A percentile compares a stretch with the other conserved stretches of the same genome.
Conservation (phyloP, 2,113 vertebrate genomes). For the Anguilla rostrata region DNA sequence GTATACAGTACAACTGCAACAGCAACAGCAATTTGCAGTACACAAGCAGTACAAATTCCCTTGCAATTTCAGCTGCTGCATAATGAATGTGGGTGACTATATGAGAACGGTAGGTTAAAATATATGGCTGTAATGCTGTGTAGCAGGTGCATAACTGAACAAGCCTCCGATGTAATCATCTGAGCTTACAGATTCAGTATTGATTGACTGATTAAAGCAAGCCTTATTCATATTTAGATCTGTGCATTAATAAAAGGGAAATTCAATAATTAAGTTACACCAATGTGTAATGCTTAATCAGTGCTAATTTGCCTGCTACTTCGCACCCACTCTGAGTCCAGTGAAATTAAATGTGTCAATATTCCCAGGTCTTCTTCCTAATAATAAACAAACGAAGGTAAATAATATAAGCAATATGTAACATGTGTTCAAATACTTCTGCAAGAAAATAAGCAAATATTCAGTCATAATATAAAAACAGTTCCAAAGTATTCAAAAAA, state of each 20-base stretch:
- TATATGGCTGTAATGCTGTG: not conserved
- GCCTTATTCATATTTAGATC: not conserved
- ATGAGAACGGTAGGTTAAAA: not conserved
- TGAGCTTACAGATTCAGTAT: constrained; percentile 66
- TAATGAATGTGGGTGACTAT: not conserved
- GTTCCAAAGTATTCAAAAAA: no score
- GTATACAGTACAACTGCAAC: no score
- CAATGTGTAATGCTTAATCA: no score
- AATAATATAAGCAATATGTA: no score
- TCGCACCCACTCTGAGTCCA: no score
- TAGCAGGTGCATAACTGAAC: not conserved
- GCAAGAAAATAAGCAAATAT: no score
- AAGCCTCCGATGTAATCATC: constrained; percentile 34
- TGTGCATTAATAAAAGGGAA: not conserved
- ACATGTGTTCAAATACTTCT: no score
- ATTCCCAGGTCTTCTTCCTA: no score
- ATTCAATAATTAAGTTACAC: not conserved
- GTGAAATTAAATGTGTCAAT: no score
- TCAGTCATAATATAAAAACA: no score
- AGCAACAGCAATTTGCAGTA: not conserved
- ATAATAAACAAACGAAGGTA: no score
- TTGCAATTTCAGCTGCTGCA: not conserved
- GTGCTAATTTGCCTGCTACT: no score
- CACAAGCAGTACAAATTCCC: not conserved
- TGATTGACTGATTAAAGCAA: constrained; percentile 60